Evolutionary conservation across 2,888 invertebrate genomes (phyloP).

Genomic region (Gisinianus flammeolus): DNA sequence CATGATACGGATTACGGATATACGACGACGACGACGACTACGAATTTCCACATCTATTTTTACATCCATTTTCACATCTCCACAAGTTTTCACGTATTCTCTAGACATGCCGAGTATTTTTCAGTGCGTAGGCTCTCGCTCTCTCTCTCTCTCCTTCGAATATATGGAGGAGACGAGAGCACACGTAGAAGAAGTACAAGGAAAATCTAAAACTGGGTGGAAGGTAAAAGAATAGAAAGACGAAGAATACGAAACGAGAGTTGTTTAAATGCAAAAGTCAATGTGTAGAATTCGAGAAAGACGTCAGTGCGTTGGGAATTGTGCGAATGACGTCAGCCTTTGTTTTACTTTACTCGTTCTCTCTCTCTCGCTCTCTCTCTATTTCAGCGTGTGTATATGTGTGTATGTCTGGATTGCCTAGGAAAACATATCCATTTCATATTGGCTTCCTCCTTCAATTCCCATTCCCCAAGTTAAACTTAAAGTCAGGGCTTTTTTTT

Average conservation of each 20-base stretch:
- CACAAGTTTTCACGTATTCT: too few species aligned
- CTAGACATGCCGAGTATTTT: too few species aligned
- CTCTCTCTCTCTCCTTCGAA: neutral
- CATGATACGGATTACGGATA: neutral
- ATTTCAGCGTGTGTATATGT: neutral
- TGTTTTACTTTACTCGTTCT: neutral
- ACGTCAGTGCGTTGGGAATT: constrained; percentile 22
- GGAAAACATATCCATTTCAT: constrained; percentile 30
- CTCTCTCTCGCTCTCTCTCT: neutral
- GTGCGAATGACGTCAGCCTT: constrained; percentile 4
- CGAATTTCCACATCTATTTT: neutral
- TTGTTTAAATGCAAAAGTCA: constrained; percentile 5
- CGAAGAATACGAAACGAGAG: neutral
- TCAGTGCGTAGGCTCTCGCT: too few species aligned
- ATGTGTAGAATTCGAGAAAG: constrained; percentile 17
- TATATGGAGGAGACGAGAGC: neutral
- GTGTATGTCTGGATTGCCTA: neutral
- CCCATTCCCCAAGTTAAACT: neutral
- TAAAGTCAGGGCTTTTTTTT: neutral
- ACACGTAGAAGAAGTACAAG: too few species aligned
- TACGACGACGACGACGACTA: too few species aligned
- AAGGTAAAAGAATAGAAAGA: neutral
- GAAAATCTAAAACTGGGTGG: too few species aligned
- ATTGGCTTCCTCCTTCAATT: constrained; percentile 23
- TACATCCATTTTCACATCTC: neutral